A percentile compares a stretch with the other conserved stretches of the same genome.
Evolutionary conservation across 2,797 vertebrate genomes (phyloP).

Genomic region (Paramormyrops hopkinsi): DNA sequence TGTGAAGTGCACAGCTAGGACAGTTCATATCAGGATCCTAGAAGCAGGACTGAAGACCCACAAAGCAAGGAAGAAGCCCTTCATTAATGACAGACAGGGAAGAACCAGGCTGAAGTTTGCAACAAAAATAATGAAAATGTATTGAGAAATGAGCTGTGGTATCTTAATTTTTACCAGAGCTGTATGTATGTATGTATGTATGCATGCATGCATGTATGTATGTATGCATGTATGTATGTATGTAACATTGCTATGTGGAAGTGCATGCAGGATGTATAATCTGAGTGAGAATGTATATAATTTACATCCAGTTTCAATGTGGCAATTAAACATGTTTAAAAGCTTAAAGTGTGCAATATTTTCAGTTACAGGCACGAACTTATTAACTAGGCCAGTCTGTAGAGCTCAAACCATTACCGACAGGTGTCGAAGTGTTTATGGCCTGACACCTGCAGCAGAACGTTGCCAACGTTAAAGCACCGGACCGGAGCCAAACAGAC

Average conservation of each 20-base stretch:
- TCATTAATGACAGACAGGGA: no score
- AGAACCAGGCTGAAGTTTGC: no score
- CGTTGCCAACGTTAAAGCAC: slow-evolving; percentile 12
- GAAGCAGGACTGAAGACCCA: no score
- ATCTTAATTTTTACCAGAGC: no score
- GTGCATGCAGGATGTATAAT: not conserved
- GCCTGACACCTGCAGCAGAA: not conserved
- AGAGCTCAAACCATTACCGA: slow-evolving; percentile 16
- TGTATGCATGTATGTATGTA: not conserved
- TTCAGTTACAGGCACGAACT: slow-evolving; percentile 5
- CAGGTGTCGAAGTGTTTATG: slow-evolving; percentile 18
- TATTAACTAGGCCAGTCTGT: slow-evolving; percentile 21
- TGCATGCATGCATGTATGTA: not conserved
- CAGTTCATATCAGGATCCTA: no score
- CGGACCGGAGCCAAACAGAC: slow-evolving; percentile 8
- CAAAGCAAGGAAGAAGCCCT: no score
- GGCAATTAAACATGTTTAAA: not conserved
- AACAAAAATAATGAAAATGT: no score
- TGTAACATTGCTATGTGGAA: not conserved
- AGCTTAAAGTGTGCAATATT: not conserved
- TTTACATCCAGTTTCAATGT: not conserved
- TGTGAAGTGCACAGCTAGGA: no score
- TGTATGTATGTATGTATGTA: not conserved
- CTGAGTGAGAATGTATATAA: not conserved
- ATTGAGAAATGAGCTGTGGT: no score